These are phyloP conservation scores for Galbula dea DNA, from an alignment of 2,113 vertebrate genomes.

Conservation along the genomic window DNA sequence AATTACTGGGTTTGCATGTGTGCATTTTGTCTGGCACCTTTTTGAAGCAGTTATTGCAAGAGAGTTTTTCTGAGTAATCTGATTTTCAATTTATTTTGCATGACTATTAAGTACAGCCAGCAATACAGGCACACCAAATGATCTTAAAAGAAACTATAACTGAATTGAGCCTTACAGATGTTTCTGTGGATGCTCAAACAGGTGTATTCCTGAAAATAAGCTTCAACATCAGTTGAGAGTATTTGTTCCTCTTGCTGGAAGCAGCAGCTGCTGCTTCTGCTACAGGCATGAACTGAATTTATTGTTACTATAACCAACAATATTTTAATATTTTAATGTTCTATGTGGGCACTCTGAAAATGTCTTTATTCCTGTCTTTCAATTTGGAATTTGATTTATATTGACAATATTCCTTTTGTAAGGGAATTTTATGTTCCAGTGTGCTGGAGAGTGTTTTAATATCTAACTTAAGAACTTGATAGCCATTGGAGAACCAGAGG, in stretches of 20 bases:
- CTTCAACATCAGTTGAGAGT: background rate
- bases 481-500: background rate
- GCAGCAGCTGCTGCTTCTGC: background rate
- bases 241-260: background rate
- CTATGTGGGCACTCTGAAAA: background rate
- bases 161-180: background rate
- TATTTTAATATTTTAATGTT: background rate
- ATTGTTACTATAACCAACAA: background rate
- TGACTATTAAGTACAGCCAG: background rate
- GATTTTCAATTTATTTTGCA: background rate
- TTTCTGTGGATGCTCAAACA: background rate
- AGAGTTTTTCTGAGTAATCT: background rate
- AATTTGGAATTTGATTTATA: background rate
- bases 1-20: background rate
- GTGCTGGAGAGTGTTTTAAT: background rate
- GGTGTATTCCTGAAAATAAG: background rate
- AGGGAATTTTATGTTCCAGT: background rate
- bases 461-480: background rate
- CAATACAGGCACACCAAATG: background rate
- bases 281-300: background rate
- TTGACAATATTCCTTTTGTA: background rate
- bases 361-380: background rate
- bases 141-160: background rate
- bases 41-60: background rate
- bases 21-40: background rate